phyloP scores from a whole-genome alignment of 1,140 invertebrate species.

The Rhopalosiphum maidis region DNA sequence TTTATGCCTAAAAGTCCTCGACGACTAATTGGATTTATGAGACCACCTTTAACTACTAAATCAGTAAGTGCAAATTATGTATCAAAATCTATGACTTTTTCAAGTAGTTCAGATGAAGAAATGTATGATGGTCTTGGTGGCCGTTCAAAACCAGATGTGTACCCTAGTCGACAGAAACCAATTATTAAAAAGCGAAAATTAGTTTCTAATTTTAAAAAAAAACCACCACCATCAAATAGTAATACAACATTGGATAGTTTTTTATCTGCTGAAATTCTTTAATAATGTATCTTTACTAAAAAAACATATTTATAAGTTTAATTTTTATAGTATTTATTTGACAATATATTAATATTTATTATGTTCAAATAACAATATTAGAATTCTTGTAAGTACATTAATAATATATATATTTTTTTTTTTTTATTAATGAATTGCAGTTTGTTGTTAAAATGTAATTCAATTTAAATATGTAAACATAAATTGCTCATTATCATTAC shows the following conservation, averaged over 20 bases:
- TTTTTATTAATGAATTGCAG: neutral
- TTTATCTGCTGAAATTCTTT: constrained; percentile 45
- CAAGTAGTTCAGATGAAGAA: constrained; percentile 56
- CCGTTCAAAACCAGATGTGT: constrained; percentile 49
- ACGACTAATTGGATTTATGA: constrained; percentile 42
- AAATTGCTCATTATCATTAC: constrained; percentile 15
- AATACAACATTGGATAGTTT: constrained; percentile 51
- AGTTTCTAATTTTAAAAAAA: constrained; percentile 52
- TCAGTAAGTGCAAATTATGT: constrained; percentile 45
- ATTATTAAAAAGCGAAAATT: constrained; percentile 44
- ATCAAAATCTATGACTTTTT: neutral
- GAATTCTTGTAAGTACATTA: neutral
- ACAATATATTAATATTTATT: neutral
- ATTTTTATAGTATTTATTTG: neutral
- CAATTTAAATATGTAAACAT: neutral
- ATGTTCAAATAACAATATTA: neutral
- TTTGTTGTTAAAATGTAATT: neutral
- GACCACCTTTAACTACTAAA: constrained; percentile 47
- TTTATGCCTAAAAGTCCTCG: constrained; percentile 52
- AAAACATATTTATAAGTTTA: neutral
- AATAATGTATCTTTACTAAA: neutral
- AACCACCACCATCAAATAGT: constrained; percentile 27
- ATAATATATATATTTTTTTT: neutral
- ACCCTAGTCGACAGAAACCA: constrained; percentile 20
- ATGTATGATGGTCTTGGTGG: constrained; percentile 51